These are phyloP conservation scores for Yponomeuta plumbellus DNA, from an alignment of 2,888 invertebrate genomes.

Conservation along the genomic window DNA sequence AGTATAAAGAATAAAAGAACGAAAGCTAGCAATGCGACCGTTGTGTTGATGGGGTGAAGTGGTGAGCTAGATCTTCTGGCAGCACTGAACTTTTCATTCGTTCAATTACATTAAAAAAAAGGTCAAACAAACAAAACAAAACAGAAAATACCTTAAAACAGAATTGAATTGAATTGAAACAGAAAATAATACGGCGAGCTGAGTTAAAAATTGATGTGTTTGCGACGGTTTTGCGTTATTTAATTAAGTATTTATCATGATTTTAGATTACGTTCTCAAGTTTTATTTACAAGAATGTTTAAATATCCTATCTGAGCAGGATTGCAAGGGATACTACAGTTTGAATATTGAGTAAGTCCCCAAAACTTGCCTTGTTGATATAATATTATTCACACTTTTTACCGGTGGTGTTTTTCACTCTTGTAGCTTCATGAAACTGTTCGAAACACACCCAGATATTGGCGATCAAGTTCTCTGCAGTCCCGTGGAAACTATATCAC, in stretches of 20 bases:
- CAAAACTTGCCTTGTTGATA: not conserved
- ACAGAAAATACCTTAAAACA: too few relatives aligned
- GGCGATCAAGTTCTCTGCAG: constrained; percentile 81
- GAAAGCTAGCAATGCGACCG: not conserved
- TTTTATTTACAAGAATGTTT: constrained; percentile 79
- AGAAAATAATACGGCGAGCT: too few relatives aligned
- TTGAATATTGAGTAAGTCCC: constrained; percentile 82
- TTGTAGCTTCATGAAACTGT: constrained; percentile 82
- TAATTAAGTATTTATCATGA: constrained; percentile 35
- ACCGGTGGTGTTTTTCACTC: constrained; percentile 6
- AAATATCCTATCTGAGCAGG: constrained; percentile 76
- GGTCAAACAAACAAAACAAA: not conserved
- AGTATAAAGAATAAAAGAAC: not conserved
- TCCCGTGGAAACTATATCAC: constrained; percentile 78
- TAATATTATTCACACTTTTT: not conserved
- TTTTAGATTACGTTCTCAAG: constrained; percentile 74
- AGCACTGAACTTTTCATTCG: not conserved
- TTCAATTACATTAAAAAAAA: not conserved
- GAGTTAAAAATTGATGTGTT: not conserved
- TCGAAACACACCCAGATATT: constrained; percentile 80
- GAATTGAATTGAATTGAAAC: too few relatives aligned
- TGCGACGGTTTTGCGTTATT: not conserved
- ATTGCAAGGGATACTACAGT: constrained; percentile 78
- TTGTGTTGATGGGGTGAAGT: not conserved
- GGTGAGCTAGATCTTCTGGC: not conserved